Conservation (phyloP, 2,888 invertebrate genomes). For the Exocentrus adspersus region DNA sequence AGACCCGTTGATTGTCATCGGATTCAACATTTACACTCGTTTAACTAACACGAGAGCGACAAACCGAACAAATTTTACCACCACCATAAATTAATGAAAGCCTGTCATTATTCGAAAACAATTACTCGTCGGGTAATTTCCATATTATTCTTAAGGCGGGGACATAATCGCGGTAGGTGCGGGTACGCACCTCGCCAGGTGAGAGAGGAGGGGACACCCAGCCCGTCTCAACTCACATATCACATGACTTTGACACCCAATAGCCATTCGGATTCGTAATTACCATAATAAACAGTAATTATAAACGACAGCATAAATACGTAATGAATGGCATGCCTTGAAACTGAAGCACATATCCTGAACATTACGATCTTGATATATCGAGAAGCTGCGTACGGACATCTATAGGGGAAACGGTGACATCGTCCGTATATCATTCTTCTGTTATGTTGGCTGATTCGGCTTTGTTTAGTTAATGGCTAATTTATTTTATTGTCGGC, state of each 20-base stretch:
- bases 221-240: conserved; percentile 49
- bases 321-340: conserved; percentile 51
- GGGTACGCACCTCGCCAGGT: conserved; percentile 31
- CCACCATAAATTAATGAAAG: conserved; percentile 48
- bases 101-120: conserved; percentile 47
- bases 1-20: conserved; percentile 38
- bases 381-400: conserved; percentile 24
- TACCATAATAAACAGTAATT: conserved; percentile 63
- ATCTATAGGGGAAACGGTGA: conserved; percentile 23
- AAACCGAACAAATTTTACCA: conserved; percentile 49
- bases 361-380: conserved; percentile 29
- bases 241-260: conserved; percentile 58
- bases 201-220: conserved; percentile 11
- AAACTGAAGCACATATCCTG: conserved; percentile 30
- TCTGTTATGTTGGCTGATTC: conserved; percentile 25
- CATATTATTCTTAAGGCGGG: conserved; percentile 50
- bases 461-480: conserved; percentile 26
- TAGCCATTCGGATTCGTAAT: conserved; percentile 56
- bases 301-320: conserved; percentile 61
- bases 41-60: conserved; percentile 39
- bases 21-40: conserved; percentile 36
- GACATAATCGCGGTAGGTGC: conserved; percentile 30
- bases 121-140: conserved; percentile 46
- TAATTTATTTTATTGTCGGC: conserved; percentile 26
- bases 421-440: conserved; percentile 22